A percentile compares a stretch with the other conserved stretches of the same genome.
These are phyloP conservation scores for Zaprionus obscuricornis DNA, from an alignment of 2,888 invertebrate species.

Conservation along the genomic window DNA sequence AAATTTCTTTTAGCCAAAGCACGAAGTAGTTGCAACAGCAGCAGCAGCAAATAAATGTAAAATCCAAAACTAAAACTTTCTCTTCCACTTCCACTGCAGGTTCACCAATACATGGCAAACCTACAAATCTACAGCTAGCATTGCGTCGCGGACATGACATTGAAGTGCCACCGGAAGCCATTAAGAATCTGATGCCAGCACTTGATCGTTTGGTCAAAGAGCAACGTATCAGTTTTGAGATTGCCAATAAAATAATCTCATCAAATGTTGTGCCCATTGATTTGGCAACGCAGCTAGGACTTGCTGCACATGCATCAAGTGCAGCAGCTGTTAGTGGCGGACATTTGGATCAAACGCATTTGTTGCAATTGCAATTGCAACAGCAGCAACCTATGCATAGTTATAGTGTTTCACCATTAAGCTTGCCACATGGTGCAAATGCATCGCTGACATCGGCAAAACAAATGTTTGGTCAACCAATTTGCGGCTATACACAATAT, in stretches of 20 bases:
- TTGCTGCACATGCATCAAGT: constrained; percentile 84
- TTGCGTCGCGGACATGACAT: constrained; percentile 80
- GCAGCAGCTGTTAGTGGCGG: constrained; percentile 80
- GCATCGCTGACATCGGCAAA: constrained; percentile 63
- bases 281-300: constrained; percentile 85
- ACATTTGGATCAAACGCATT: constrained; percentile 58
- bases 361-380: constrained; percentile 49
- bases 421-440: constrained; percentile 63
- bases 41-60: too few relatives aligned
- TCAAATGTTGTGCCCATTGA: constrained; percentile 84
- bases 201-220: constrained; percentile 84
- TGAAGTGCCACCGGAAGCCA: constrained; percentile 84
- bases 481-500: constrained; percentile 60
- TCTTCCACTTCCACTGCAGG: too few relatives aligned
- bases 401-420: constrained; percentile 81
- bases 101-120: constrained; percentile 86
- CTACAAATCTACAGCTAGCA: constrained; percentile 69
- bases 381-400: constrained; percentile 82
- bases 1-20: too few relatives aligned
- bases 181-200: constrained; percentile 84
- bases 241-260: constrained; percentile 83
- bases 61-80: too few relatives aligned
- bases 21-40: too few relatives aligned
- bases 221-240: constrained; percentile 82
- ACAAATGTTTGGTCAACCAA: constrained; percentile 68